These are phyloP conservation scores for Helicolenus hilgendorfi DNA, from an alignment of 2,797 vertebrate species.

Conservation along the genomic window DNA sequence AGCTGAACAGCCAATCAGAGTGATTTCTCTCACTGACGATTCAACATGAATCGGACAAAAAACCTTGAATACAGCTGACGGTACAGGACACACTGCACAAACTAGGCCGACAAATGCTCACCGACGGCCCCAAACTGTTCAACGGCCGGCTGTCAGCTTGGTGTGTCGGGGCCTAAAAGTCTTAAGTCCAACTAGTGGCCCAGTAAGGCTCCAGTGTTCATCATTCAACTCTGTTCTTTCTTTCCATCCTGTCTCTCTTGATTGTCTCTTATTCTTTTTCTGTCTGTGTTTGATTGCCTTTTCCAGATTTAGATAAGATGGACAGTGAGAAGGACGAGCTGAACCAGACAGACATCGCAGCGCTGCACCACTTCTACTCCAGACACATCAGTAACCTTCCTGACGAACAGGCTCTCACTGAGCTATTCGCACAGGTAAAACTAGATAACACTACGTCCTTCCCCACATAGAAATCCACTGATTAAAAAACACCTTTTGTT, in stretches of 20 bases:
- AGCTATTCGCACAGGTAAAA: constrained; percentile 96
- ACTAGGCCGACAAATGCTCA: too few species aligned
- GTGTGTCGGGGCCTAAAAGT: neutral
- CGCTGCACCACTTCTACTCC: constrained; percentile 97
- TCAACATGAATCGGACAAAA: too few species aligned
- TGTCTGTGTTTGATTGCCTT: neutral
- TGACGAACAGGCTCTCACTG: constrained; percentile 91
- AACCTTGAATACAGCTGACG: too few species aligned
- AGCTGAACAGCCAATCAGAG: too few species aligned
- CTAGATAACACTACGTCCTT: neutral
- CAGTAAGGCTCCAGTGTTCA: neutral
- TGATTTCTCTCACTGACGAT: too few species aligned
- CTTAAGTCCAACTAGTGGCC: neutral
- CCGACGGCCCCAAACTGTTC: too few species aligned
- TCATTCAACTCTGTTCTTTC: neutral
- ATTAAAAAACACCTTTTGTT: neutral
- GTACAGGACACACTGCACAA: too few species aligned
- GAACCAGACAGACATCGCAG: constrained; percentile 95
- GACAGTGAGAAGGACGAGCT: constrained; percentile 97
- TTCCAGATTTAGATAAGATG: constrained; percentile 96
- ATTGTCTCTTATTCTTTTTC: neutral
- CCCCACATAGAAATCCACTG: neutral
- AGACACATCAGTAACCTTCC: constrained; percentile 94
- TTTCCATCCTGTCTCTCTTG: neutral
- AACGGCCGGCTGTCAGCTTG: too few species aligned